Conservation (phyloP, 53 echinoderm and acorn worm species). For the Temnopleurus reevesii region DNA sequence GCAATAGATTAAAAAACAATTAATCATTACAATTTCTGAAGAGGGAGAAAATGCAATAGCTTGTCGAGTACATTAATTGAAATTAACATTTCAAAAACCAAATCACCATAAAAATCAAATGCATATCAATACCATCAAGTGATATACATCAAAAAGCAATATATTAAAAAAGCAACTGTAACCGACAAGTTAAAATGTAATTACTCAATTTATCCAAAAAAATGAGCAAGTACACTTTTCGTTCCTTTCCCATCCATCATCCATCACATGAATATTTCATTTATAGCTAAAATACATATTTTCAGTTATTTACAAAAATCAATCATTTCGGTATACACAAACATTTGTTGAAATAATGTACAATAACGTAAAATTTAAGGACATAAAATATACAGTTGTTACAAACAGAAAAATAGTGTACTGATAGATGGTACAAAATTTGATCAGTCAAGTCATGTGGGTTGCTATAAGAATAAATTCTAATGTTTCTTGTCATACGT, state of each 20-base stretch:
- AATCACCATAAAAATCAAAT: not conserved
- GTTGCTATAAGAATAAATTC: too few species aligned
- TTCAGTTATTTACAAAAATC: slow-evolving; percentile 33
- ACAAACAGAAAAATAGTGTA: too few species aligned
- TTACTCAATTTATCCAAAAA: not conserved
- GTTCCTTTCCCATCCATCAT: not conserved
- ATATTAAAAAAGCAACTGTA: not conserved
- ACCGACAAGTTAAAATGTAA: not conserved
- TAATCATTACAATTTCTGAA: too few species aligned
- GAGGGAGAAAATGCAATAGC: too few species aligned
- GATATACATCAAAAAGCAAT: not conserved
- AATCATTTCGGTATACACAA: slow-evolving; percentile 35
- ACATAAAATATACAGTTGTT: not conserved
- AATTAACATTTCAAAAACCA: too few species aligned
- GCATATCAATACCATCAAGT: not conserved
- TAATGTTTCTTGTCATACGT: too few species aligned
- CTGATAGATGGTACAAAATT: too few species aligned
- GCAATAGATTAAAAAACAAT: too few species aligned
- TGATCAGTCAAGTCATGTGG: not conserved
- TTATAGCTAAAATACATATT: slow-evolving; percentile 36
- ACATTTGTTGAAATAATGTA: slow-evolving; percentile 7
- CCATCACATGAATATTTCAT: slow-evolving; percentile 7
- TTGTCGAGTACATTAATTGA: too few species aligned
- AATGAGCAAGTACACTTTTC: not conserved
- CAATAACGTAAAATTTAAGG: not conserved